Evolutionary conservation across 2,113 vertebrate species (phyloP), one percentile per base, ranked within the genome.

Genomic region (Dryoscopus gambensis): DNA sequence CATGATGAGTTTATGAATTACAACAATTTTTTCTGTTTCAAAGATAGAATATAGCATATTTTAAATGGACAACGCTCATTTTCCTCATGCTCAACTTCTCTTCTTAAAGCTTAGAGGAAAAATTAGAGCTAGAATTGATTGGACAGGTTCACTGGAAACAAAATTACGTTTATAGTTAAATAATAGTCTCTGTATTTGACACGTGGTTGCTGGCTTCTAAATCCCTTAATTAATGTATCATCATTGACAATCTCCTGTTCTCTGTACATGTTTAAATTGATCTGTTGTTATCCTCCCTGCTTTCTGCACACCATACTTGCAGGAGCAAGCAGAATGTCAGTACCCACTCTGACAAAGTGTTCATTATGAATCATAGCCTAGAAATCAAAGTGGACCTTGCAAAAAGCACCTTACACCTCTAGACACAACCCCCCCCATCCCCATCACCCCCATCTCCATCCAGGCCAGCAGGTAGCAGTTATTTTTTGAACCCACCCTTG

Each of bases 401-500:
- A 77, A 62, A 89, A 94, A 87, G 17, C 33, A 84, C 21, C 25
- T 69, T 31, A 19, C 59, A 63, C 39, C 49, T 83, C 69, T 37
- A 83, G 79, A 56, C 39, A 90, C 74, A 62, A 20, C 15, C 39
- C 63, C 30, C 59, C 42, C 42, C 42, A 44, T 44, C 17, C 42
- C 42, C 42, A 44, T 44, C 16, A 17, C 63, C 27, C 62, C 50
- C 63, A 13, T 59, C 60, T 90, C 63, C 40, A 42, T 53, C 52
- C 68, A 93, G 83, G 55, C 94, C 87, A 74, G 78, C 42, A 90
- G 93, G 65, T 94, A 62, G 68, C 63, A 77, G 57, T 77, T 83
- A 39, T 23, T 95, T 84, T 89, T 90, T 93, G 56, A 96, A 93
- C 71, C 67, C 91, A 76, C 91, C 79, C 90, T 77, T 83, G 83